Evolutionary conservation across 2,797 vertebrate species (phyloP).

Genomic region (Intellagama lesueurii): DNA sequence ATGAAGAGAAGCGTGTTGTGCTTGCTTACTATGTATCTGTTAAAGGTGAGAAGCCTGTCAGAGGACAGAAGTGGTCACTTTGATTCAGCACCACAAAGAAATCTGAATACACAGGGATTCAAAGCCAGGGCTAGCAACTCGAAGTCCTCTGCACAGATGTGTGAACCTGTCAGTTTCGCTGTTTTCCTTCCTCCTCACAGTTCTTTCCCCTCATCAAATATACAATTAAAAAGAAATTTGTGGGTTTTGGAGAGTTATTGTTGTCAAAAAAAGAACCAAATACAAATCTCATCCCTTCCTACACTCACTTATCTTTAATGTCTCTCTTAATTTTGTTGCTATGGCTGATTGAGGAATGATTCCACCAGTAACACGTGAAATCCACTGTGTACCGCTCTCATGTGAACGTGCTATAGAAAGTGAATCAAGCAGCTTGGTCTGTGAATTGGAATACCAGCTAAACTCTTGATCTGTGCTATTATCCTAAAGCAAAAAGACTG

Average conservation of each 20-base stretch:
- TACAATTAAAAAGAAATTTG: neutral
- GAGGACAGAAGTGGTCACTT: neutral
- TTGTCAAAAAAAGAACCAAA: neutral
- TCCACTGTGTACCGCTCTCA: too few species aligned
- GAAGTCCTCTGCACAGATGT: neutral
- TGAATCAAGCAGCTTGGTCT: neutral
- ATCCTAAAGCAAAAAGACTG: neutral
- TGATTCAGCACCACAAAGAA: neutral
- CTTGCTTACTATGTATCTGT: neutral
- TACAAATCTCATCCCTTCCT: neutral
- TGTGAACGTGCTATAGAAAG: neutral
- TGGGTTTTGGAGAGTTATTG: neutral
- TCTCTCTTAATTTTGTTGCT: neutral
- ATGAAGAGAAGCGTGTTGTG: neutral
- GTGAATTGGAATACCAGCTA: neutral
- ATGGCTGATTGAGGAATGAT: neutral
- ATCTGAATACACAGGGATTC: neutral
- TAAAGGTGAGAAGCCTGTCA: neutral
- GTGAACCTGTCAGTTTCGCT: neutral
- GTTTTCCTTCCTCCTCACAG: neutral
- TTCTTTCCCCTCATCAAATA: neutral
- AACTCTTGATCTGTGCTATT: neutral
- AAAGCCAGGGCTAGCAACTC: neutral
- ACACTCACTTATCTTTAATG: neutral
- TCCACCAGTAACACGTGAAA: too few species aligned